Evolutionary conservation across 2,888 invertebrate species (phyloP).

Genomic region (Odontomyia ornata): DNA sequence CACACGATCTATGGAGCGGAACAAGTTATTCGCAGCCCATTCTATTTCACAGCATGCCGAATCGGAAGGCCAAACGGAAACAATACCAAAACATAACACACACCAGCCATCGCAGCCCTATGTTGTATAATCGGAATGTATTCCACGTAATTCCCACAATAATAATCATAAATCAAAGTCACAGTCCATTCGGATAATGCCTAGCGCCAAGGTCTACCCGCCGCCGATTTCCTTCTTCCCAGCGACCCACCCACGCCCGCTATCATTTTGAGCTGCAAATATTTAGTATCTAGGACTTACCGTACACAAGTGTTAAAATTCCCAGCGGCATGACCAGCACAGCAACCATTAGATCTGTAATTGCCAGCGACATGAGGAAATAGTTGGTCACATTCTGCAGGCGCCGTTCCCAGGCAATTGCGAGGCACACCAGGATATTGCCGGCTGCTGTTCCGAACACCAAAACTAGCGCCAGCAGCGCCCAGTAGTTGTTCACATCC

Average conservation of each 20-base stretch:
- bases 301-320: conserved; percentile 81
- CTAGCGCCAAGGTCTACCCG: too few relatives aligned
- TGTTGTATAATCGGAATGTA: neutral
- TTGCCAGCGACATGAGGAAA: conserved; percentile 93
- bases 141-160: conserved; percentile 27
- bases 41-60: too few relatives aligned
- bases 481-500: conserved; percentile 79
- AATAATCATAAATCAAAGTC: conserved; percentile 29
- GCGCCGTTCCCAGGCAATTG: conserved; percentile 89
- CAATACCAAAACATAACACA: too few relatives aligned
- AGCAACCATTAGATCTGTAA: conserved; percentile 94
- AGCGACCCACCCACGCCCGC: neutral
- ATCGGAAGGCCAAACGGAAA: too few relatives aligned
- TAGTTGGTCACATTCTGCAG: conserved; percentile 97
- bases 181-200: neutral
- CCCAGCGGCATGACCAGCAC: conserved; percentile 96
- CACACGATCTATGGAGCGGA: too few relatives aligned
- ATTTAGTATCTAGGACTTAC: conserved; percentile 66
- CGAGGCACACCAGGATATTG: conserved; percentile 92
- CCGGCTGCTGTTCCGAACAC: conserved; percentile 90
- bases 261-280: too few relatives aligned
- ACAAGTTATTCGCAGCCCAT: too few relatives aligned
- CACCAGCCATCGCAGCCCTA: neutral
- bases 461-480: conserved; percentile 76
- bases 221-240: neutral